Base-by-base conservation (phyloP, 2,113 vertebrate genomes). In the Alligator mississippiensis region DNA sequence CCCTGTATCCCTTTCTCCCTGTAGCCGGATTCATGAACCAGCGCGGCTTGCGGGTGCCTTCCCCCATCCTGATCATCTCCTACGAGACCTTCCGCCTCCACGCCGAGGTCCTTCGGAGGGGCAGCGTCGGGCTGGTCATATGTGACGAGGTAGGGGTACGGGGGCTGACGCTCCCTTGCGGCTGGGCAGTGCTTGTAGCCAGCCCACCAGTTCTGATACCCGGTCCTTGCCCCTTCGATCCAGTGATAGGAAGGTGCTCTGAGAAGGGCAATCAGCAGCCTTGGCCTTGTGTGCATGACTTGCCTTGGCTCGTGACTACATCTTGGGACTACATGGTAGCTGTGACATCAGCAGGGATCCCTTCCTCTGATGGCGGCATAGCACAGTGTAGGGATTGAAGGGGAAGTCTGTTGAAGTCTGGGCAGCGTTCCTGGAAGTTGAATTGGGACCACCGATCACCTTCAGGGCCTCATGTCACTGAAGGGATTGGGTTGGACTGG, bases 21-120 rank as follows among this genome's bases (percentile, higher is more conserved):
- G 28, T 84, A 99, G 99, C 97, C 88, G 98, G 97, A 87, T 99
- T 99, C 95, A 98, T 99, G 95, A 98, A 97, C 76, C 99, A 99
- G 97, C 98, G 97, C 81, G 99, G 99, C 70, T 93, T 98, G 89
- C 98, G 99, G 93, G 98, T 98, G 62, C 98, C 98, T 13, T 98
- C 98, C 7, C 99, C 99, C 11, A 99, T 99, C 94, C 98, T 99
- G 55, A 99, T 99, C 77, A 99, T 99, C 95, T 99, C 99, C 72
- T 99, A 99, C 10, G 99, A 99, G 95, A 99, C 99, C 0, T 99
- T 99, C 90, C 98, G 99, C 3, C 98, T 99, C 27, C 99, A 99
- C 0, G 97, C 99, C 1, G 98, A 97, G 24, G 98, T 99, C 30
- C 98, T 99, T 82, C 99, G 99, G 97, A 99, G 97, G 92, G 99